Evolutionary conservation across 1,140 invertebrate species (phyloP).

Genomic region (Thaumatotibia leucotreta): DNA sequence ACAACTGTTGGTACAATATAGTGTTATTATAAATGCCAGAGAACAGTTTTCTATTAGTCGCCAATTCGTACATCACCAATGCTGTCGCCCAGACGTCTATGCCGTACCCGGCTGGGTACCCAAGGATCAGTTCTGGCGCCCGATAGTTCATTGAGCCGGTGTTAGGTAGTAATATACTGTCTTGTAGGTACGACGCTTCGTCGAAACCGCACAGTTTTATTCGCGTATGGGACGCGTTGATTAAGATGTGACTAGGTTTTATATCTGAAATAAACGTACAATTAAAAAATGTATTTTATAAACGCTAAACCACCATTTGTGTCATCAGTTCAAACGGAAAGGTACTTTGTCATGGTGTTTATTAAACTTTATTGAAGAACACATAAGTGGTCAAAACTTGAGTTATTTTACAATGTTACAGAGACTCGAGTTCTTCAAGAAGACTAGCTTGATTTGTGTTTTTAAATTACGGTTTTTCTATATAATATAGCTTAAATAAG

Average conservation of each 20-base stretch:
- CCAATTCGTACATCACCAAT: conserved; percentile 46
- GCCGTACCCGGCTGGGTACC: conserved; percentile 27
- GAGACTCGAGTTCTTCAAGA: too few relatives aligned
- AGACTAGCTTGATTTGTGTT: too few relatives aligned
- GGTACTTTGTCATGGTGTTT: too few relatives aligned
- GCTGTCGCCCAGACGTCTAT: conserved; percentile 51
- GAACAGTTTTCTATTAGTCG: conserved; percentile 33
- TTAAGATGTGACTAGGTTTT: conserved; percentile 45
- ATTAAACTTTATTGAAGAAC: too few relatives aligned
- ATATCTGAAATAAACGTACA: conserved; percentile 44
- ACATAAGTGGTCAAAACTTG: too few relatives aligned
- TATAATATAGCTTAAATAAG: too few relatives aligned
- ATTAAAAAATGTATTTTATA: not conserved
- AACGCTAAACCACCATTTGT: too few relatives aligned
- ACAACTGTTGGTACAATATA: conserved; percentile 42
- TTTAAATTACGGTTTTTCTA: too few relatives aligned
- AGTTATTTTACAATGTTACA: too few relatives aligned
- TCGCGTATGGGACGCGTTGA: conserved; percentile 26
- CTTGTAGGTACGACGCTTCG: conserved; percentile 17
- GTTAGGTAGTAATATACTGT: conserved; percentile 14
- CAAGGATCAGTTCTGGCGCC: conserved; percentile 47
- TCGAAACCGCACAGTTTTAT: conserved; percentile 53
- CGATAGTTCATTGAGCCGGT: conserved; percentile 36
- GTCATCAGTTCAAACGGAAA: not conserved
- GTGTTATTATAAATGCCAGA: conserved; percentile 30